These are phyloP conservation scores for Pteruthius melanotis DNA, from an alignment of 2,113 vertebrate genomes.

Conservation along the genomic window DNA sequence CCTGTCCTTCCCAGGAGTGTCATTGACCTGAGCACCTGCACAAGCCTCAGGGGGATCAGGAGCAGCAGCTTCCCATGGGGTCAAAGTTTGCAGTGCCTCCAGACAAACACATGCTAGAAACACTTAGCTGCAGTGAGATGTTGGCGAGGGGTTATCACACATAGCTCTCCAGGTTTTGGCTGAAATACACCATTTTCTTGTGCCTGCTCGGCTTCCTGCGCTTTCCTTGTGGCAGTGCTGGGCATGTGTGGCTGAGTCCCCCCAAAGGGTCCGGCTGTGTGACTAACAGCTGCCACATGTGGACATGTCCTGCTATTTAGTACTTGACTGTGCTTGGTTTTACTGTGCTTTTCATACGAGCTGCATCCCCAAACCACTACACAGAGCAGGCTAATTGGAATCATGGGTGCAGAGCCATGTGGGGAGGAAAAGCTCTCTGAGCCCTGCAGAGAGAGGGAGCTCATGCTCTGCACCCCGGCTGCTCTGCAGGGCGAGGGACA, in stretches of 20 bases:
- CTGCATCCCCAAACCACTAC: constrained; percentile 49
- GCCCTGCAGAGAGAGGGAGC: neutral
- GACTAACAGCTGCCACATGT: constrained; percentile 24
- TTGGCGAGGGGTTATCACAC: accelerated
- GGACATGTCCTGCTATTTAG: neutral
- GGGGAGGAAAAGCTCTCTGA: neutral
- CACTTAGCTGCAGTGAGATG: accelerated
- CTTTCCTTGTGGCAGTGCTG: neutral
- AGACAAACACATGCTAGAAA: accelerated
- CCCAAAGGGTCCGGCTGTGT: neutral
- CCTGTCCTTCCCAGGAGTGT: too few relatives aligned
- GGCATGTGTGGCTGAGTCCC: neutral
- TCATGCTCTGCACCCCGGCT: neutral
- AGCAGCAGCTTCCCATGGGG: accelerated
- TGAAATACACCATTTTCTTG: accelerated
- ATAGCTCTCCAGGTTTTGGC: neutral
- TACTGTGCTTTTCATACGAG: neutral
- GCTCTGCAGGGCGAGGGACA: neutral
- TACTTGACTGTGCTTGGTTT: neutral
- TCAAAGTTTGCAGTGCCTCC: accelerated
- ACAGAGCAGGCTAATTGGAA: neutral
- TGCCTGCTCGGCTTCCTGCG: neutral
- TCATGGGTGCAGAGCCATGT: neutral
- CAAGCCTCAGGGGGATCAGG: accelerated
- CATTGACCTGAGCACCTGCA: accelerated